phyloP scores from a whole-genome alignment of 1,140 invertebrate species.

The Drosophila kurseongensis region DNA sequence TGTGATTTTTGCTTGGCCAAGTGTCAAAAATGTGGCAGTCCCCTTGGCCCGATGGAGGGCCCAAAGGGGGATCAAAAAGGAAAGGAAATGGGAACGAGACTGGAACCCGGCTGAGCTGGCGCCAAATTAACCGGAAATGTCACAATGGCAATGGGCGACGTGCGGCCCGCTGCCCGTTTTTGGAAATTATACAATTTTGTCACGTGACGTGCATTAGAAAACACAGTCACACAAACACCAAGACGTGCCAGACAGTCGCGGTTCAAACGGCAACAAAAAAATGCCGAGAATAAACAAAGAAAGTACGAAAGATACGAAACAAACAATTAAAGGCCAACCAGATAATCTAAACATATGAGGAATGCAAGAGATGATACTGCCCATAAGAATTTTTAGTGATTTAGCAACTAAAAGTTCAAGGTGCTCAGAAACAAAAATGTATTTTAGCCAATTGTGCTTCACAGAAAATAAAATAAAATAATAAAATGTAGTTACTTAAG shows the following conservation, averaged over 20 bases:
- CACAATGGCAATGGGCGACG: slow-evolving; percentile 82
- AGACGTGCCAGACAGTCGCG: slow-evolving; percentile 63
- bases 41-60: slow-evolving; percentile 1
- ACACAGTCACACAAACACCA: slow-evolving; percentile 45
- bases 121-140: slow-evolving; percentile 82
- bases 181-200: slow-evolving; percentile 82
- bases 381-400: not conserved
- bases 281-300: slow-evolving; percentile 24
- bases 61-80: not conserved
- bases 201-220: slow-evolving; percentile 81
- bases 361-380: slow-evolving; percentile 14
- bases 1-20: slow-evolving; percentile 76
- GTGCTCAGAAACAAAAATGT: too few species aligned
- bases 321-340: slow-evolving; percentile 74
- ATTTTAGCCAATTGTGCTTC: too few species aligned
- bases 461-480: too few species aligned
- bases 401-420: too few species aligned
- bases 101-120: slow-evolving; percentile 67
- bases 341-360: slow-evolving; percentile 47
- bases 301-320: slow-evolving; percentile 35
- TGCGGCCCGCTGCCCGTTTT: slow-evolving; percentile 77
- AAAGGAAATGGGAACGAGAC: slow-evolving; percentile 14
- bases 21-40: slow-evolving; percentile 69
- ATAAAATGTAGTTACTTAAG: too few species aligned
- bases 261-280: slow-evolving; percentile 34